Conservation (phyloP, 2,797 vertebrate genomes). For the Lagodon rhomboides region DNA sequence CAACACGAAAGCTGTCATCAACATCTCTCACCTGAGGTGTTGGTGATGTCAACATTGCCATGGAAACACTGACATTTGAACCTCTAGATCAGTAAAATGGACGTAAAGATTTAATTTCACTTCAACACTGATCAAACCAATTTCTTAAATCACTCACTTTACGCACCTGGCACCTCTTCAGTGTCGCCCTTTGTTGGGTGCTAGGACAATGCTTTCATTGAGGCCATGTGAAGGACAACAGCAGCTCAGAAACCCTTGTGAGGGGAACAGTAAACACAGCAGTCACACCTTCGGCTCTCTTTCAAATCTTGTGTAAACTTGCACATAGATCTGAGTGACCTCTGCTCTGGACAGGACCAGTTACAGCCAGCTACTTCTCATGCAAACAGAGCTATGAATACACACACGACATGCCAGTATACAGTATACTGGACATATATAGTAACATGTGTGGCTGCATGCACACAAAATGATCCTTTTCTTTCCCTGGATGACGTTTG, state of each 20-base stretch:
- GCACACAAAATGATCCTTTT: not conserved
- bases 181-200: not conserved
- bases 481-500: not conserved
- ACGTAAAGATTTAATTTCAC: too few species aligned
- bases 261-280: constrained; percentile 43
- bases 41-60: constrained; percentile 13
- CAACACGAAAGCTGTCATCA: constrained; percentile 1
- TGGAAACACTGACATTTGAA: constrained; percentile 18
- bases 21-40: not conserved
- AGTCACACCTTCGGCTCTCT: constrained; percentile 30
- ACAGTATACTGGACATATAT: not conserved
- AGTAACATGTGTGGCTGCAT: constrained; percentile 7
- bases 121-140: not conserved
- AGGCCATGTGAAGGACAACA: constrained; percentile 23
- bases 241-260: not conserved
- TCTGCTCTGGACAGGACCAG: constrained; percentile 12
- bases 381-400: constrained; percentile 24
- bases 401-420: not conserved
- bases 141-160: not conserved
- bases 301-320: constrained; percentile 37
- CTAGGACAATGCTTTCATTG: constrained; percentile 5
- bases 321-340: constrained; percentile 17
- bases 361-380: not conserved
- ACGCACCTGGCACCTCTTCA: not conserved
- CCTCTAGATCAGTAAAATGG: not conserved